Base-by-base conservation (phyloP, 2,888 invertebrate species). In the Aphodius sticticus region DNA sequence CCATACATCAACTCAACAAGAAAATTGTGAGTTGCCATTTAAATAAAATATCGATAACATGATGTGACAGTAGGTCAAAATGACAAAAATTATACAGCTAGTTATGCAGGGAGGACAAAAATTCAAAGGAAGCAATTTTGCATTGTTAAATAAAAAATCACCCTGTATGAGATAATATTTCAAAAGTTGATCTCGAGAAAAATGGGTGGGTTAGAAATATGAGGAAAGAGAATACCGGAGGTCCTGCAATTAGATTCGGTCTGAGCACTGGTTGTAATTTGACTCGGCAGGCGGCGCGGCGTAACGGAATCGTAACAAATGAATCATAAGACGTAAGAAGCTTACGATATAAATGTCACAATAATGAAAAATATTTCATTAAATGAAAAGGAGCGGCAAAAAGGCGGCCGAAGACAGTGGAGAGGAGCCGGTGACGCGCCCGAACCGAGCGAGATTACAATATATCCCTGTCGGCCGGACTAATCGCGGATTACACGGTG, bases 401-500 rank as follows among this genome's bases (percentile, higher is more conserved):
- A 70, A 71, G 37, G 53, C 36, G 38, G 9, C 37, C 76, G 38
- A 76, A 76, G 26, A 36, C 37, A 79, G 76, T 16, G 76, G 15
- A 77, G 77, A 16, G 69, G 77, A 69, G 69, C 69, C 69, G 77
- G 69, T 69, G 69, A 69, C 77, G 69, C 69, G 79, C 35, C 37
- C 79, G 79, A 77, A 77, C 77, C 79, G 77, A 36, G 74, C 72
- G 79, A 81, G 83, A 82, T 82, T 82, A 83, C 79, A 84, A 84
- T 84, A 82, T 78, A 82, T 84, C 84, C 82, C 81, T 81, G 83
- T 83, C 83, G 81, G 78, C 77, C 81, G 79, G 69, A 81, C 81
- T 84, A 84, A 84, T 83, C 83, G 81, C 76, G 82, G 83, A 83
- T 83, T 83, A 83, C 82, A 81, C 80, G 81, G 81, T 76, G 81